A percentile compares a stretch with the other conserved stretches of the same genome.
Evolutionary conservation across 2,113 vertebrate species (phyloP).

Genomic region (Nestor notabilis): DNA sequence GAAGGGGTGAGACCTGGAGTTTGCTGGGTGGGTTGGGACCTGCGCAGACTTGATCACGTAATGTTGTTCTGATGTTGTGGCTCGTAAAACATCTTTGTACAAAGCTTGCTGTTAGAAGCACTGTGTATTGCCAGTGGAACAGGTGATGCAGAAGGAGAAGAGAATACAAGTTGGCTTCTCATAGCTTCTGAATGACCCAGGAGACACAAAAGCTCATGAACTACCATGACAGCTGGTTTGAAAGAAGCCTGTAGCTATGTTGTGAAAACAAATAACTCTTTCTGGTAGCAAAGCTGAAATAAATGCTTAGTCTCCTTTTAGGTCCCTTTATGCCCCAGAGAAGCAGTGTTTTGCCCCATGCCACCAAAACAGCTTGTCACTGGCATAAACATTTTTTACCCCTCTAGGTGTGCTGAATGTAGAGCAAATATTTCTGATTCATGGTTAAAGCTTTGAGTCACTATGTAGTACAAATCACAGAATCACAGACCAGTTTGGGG

Average conservation of each 20-base stretch:
- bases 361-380: not conserved
- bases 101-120: accelerated
- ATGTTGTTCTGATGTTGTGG: not conserved
- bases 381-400: not conserved
- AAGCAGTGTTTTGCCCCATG: not conserved
- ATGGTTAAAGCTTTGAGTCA: not conserved
- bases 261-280: not conserved
- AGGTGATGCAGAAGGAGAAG: not conserved
- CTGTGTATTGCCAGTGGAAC: accelerated
- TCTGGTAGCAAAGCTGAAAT: not conserved
- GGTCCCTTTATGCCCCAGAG: no score
- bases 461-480: not conserved
- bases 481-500: not conserved
- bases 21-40: no score
- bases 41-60: accelerated
- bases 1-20: not conserved
- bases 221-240: not conserved
- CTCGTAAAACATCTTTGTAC: not conserved
- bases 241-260: not conserved
- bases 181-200: not conserved
- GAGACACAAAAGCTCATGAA: not conserved
- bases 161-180: not conserved
- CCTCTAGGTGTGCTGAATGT: not conserved
- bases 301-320: not conserved
- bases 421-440: not conserved